Evolutionary conservation across 2,888 invertebrate genomes (phyloP), one percentile per base, ranked within the genome.

Genomic region (Sarcophaga rosellei): DNA sequence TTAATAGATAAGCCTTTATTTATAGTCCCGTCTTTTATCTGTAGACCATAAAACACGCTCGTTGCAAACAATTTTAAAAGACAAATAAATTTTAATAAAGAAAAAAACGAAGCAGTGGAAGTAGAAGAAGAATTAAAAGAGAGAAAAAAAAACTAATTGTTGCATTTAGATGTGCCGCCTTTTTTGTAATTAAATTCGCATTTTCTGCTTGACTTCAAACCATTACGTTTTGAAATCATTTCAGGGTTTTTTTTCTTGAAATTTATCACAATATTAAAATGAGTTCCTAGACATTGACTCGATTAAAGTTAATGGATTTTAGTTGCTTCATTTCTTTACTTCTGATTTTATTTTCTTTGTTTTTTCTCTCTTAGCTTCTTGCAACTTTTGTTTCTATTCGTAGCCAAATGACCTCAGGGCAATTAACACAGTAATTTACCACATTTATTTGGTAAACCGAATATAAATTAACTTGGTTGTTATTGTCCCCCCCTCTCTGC

Each of bases 161-260:
- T 75, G 62, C 35, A 80, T 73, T 83, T 76, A 35, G 45, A 12
- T 25, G 68, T 73, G 76, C 82, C 86, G 80, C 82, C 76, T 86
- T 74, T 73, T 80, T 17, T 73, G 72, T 86, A 86, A 86, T 86
- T 86, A 86, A 86, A 86, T 75, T 81, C 81, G 20, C 86, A 84
- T 86, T 81, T 84, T 75, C 78, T 47, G 35, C 35, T 35, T 35
- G 35, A 2, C 35, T 35, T 35, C 35, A 25, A 35, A 17, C 59
- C 17, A 17, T 17, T 35, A 44, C 45, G 35, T 23, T 25, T 25
- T 15, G 17, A 17, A 57, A n/a, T 25, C 47, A 15, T 72, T 61
- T 61, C 63, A 62, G 45, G 10, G 53, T 17, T 53, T 53, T 35
- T 78, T 84, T 62, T 44, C 59, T 57, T 44, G 53, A 35, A 83